These are phyloP conservation scores for Garra rufa DNA, from an alignment of 2,113 vertebrate genomes.

Conservation along the genomic window DNA sequence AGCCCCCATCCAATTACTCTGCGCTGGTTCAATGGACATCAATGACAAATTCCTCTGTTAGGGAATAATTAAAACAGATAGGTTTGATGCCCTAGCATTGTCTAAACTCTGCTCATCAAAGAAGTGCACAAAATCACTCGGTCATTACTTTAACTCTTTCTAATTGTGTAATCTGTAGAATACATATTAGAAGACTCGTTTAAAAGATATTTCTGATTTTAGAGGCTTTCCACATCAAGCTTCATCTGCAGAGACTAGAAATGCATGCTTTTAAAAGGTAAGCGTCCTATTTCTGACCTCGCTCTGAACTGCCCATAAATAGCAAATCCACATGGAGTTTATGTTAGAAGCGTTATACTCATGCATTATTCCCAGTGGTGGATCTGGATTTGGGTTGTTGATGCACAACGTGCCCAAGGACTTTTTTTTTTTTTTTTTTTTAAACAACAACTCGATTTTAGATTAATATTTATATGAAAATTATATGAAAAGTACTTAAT, in stretches of 20 bases:
- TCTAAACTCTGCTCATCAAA: constrained; percentile 27
- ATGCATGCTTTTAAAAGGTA: background rate
- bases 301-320: background rate
- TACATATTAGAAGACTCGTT: background rate
- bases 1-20: constrained; percentile 47
- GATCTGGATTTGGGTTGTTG: background rate
- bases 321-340: background rate
- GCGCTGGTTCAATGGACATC: constrained; percentile 41
- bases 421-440: background rate
- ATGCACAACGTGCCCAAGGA: background rate
- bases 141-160: constrained; percentile 7
- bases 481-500: too few species aligned
- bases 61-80: constrained; percentile 47
- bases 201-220: background rate
- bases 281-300: background rate
- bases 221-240: background rate
- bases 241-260: background rate
- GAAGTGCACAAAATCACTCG: background rate
- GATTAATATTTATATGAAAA: background rate
- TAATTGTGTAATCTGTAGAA: constrained; percentile 5
- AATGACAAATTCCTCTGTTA: constrained; percentile 50
- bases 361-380: background rate
- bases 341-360: background rate
- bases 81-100: constrained; percentile 20
- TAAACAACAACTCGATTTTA: background rate